These are phyloP conservation scores for Rhyacichthys aspro DNA, from an alignment of 2,797 vertebrate genomes.

Conservation along the genomic window DNA sequence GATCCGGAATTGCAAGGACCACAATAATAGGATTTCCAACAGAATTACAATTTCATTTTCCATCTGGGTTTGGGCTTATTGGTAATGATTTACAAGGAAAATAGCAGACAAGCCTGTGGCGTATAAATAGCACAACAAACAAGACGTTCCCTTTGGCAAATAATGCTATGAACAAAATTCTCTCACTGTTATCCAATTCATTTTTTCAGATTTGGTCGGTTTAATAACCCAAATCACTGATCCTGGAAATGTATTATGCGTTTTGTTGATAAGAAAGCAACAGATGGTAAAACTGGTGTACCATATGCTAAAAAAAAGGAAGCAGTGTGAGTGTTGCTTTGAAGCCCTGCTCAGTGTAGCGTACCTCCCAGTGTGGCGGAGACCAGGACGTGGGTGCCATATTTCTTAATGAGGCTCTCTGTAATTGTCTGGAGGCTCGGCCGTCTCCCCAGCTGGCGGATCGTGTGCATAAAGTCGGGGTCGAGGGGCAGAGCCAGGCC, in stretches of 20 bases:
- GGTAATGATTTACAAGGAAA: slow-evolving; percentile 16
- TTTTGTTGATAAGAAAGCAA: slow-evolving; percentile 58
- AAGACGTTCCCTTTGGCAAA: slow-evolving; percentile 9
- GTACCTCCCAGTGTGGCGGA: slow-evolving; percentile 97
- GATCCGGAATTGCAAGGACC: slow-evolving; percentile 4
- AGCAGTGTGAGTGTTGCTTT: slow-evolving; percentile 38
- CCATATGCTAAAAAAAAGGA: slow-evolving; percentile 35
- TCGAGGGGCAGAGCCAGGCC: slow-evolving; percentile 90
- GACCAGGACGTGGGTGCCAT: slow-evolving; percentile 94
- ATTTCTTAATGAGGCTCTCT: slow-evolving; percentile 97
- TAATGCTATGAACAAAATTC: slow-evolving; percentile 16
- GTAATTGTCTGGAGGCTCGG: slow-evolving; percentile 93
- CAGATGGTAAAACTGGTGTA: slow-evolving; percentile 48
- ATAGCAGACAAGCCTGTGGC: slow-evolving; percentile 17
- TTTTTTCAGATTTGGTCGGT: slow-evolving; percentile 33
- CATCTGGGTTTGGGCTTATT: slow-evolving; percentile 5
- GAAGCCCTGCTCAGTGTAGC: slow-evolving; percentile 39
- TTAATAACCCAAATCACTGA: slow-evolving; percentile 41
- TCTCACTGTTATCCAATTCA: slow-evolving; percentile 27
- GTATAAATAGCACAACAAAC: slow-evolving; percentile 15
- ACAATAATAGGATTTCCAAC: slow-evolving; percentile 1
- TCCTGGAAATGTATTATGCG: slow-evolving; percentile 46
- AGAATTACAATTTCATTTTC: slow-evolving; percentile 12
- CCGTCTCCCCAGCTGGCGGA: slow-evolving; percentile 90
- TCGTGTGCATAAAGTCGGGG: slow-evolving; percentile 93